These are phyloP conservation scores for Eulacestoma nigropectus DNA, from an alignment of 2,113 vertebrate genomes.

Conservation along the genomic window DNA sequence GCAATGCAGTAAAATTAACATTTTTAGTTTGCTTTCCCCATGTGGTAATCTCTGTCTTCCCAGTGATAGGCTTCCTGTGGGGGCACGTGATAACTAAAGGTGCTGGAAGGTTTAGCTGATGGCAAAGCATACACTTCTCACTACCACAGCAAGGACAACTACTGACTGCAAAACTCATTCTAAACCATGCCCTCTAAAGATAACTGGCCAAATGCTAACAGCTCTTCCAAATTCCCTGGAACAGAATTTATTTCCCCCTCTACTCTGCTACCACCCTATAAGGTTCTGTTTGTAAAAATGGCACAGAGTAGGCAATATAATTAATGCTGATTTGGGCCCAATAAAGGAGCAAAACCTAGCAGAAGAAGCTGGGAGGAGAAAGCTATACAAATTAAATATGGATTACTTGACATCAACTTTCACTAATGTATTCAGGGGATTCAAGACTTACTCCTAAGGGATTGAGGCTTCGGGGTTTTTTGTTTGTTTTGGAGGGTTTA, in stretches of 20 bases:
- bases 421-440: background rate
- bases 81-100: background rate
- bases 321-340: background rate
- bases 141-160: background rate
- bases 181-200: background rate
- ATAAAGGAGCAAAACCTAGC: background rate
- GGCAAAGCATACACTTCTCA: background rate
- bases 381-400: background rate
- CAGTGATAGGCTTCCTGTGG: background rate
- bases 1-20: background rate
- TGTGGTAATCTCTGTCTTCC: background rate
- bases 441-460: background rate
- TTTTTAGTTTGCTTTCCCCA: background rate
- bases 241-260: background rate
- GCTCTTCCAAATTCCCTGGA: background rate
- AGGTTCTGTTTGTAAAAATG: background rate
- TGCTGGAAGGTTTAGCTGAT: background rate
- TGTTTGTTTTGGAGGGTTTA: background rate
- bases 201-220: background rate
- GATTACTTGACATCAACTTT: background rate
- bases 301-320: background rate
- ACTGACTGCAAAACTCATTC: background rate
- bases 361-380: background rate
- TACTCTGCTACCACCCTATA: background rate
- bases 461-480: fast-evolving